Percentiles rank a stretch among this genome's conserved stretches.
phyloP scores from a whole-genome alignment of 2,888 invertebrate genomes.

The Cheilosia impressa region DNA sequence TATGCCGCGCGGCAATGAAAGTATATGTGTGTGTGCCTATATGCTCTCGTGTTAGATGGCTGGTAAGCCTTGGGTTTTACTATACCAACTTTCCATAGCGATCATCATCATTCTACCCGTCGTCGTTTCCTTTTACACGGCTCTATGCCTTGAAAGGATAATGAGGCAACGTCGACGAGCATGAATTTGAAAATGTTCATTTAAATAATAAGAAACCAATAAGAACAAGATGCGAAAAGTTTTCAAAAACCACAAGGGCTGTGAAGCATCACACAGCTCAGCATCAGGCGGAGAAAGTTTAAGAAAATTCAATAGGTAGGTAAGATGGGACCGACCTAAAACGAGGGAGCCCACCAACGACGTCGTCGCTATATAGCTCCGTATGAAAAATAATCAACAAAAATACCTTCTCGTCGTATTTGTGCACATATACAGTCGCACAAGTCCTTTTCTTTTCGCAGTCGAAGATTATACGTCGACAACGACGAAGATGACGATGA shows the following conservation, averaged over 20 bases:
- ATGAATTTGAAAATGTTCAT: slow-evolving; percentile 47
- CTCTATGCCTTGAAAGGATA: slow-evolving; percentile 16
- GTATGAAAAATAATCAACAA: slow-evolving; percentile 29
- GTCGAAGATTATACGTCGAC: slow-evolving; percentile 22
- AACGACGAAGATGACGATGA: background rate
- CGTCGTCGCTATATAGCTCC: background rate
- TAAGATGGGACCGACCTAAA: slow-evolving; percentile 10
- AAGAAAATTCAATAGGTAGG: background rate
- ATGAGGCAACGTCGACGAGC: slow-evolving; percentile 4
- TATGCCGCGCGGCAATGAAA: background rate
- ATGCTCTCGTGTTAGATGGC: background rate
- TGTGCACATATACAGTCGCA: background rate
- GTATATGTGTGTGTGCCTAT: background rate
- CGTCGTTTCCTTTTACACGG: slow-evolving; percentile 18
- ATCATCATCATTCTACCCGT: slow-evolving; percentile 9
- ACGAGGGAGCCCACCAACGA: slow-evolving; percentile 20
- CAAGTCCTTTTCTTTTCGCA: background rate
- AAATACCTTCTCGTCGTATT: slow-evolving; percentile 15
- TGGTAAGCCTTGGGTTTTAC: background rate
- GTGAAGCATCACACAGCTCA: background rate
- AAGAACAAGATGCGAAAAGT: slow-evolving; percentile 59
- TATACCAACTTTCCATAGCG: background rate
- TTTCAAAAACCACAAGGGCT: slow-evolving; percentile 48
- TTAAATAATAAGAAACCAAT: slow-evolving; percentile 59
- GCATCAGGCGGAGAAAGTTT: background rate